Evolutionary conservation across 2,888 invertebrate genomes (phyloP), one percentile per base, ranked within the genome.

Genomic region (Chaitophorus viminalis): DNA sequence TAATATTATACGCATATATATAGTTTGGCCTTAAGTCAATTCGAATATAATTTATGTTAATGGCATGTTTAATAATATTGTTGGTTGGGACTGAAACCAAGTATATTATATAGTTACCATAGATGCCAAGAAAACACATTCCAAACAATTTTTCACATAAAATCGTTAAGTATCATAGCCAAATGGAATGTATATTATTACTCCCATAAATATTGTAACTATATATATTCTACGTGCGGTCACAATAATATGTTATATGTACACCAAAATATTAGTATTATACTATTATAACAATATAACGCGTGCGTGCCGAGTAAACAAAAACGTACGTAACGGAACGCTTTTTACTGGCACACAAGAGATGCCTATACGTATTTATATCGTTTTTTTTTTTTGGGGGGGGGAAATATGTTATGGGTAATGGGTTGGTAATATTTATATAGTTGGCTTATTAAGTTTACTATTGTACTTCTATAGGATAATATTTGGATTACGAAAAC

Each of bases 391-490:
- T 11, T 75, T 75, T n/a, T 14, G 6, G 14, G 18, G 0, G 1
- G 5, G 6, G 25, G 25, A 18, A 39, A 29, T n/a, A 29, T 76
- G 46, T 77, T 77, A 60, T n/a, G n/a, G n/a, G n/a, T n/a, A n/a
- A n/a, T n/a, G n/a, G 60, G 33, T 68, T 68, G 25, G 18, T 60
- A 1, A 60, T 31, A n/a, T 65, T 18, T 54, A 82, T 46, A 70
- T 70, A 82, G 70, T 70, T 70, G 70, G 46, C 82, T 70, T 52
- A 52, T 82, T 82, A 46, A 46, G 25, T 82, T 70, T n/a, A 70
- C 36, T 36, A 36, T n/a, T 36, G 6, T 36, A 36, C 31, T 70
- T 70, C 31, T 8, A 70, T 31, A 31, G 70, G 31, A 46, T n/a
- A n/a, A n/a, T 17, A 52, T 31, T 52, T 14, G 31, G 11, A n/a